phyloP scores from a whole-genome alignment of 2,888 invertebrate genomes.

The Nephrocerus scutellatus region DNA sequence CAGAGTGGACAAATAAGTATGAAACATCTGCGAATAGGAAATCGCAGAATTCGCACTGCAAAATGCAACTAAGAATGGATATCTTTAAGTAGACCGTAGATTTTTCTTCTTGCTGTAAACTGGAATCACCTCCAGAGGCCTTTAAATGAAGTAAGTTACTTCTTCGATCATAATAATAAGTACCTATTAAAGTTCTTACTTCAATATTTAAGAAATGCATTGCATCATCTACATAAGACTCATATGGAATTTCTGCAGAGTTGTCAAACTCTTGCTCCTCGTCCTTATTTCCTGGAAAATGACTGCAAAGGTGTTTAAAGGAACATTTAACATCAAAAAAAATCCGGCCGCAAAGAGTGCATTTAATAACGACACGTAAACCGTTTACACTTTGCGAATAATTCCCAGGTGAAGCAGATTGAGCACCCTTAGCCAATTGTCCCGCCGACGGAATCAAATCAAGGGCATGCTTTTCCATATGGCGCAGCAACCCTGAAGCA shows the following conservation, averaged over 20 bases:
- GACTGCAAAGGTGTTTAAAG: constrained; percentile 31
- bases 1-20: constrained; percentile 43
- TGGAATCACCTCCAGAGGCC: no score
- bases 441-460: constrained; percentile 36
- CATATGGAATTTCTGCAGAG: constrained; percentile 27
- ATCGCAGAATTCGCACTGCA: constrained; percentile 59
- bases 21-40: constrained; percentile 52
- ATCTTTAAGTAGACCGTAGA: constrained; percentile 28
- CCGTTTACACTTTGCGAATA: constrained; percentile 24
- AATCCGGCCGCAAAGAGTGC: constrained; percentile 39
- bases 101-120: constrained; percentile 23
- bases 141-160: no score
- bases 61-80: constrained; percentile 40
- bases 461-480: constrained; percentile 46
- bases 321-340: constrained; percentile 33
- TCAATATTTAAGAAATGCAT: constrained; percentile 23
- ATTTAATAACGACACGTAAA: constrained; percentile 36
- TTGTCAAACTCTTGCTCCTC: constrained; percentile 25
- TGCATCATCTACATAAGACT: constrained; percentile 29
- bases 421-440: constrained; percentile 10
- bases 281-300: constrained; percentile 25
- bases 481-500: constrained; percentile 41
- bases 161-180: no score
- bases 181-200: constrained; percentile 18
- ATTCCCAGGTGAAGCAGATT: constrained; percentile 11